phyloP scores from a whole-genome alignment of 2,113 vertebrate species.

The Psilopsiagon aurifrons region DNA sequence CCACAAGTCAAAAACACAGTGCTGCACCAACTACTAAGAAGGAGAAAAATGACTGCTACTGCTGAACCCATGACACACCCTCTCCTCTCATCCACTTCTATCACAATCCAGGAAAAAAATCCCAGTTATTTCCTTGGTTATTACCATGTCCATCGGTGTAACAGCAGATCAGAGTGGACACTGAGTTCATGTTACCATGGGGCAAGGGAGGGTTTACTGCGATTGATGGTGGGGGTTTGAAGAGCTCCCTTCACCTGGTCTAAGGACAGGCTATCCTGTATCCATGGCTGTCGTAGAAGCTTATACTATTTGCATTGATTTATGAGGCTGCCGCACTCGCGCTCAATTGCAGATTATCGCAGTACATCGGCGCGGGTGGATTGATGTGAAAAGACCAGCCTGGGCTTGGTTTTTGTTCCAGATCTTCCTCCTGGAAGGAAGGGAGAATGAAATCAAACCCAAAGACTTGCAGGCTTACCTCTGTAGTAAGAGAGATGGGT shows the following conservation, averaged over 20 bases:
- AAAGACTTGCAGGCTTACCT: background rate
- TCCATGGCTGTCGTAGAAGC: background rate
- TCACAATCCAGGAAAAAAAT: background rate
- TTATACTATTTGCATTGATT: background rate
- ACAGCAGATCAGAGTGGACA: background rate
- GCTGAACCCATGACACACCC: too few species aligned
- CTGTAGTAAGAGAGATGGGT: background rate
- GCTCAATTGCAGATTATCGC: background rate
- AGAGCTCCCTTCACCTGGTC: slow-evolving; percentile 4
- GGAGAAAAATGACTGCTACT: too few species aligned
- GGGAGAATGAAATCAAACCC: background rate
- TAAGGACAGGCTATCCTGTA: background rate
- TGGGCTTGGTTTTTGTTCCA: background rate
- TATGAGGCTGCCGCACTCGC: background rate
- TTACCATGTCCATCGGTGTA: background rate
- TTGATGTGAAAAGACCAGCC: background rate
- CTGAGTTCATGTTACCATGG: background rate
- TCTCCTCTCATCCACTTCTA: background rate
- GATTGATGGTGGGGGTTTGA: background rate
- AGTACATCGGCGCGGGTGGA: rapidly evolving
- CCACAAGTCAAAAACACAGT: too few species aligned
- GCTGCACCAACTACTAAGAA: too few species aligned
- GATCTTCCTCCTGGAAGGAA: background rate
- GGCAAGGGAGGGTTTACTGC: background rate
- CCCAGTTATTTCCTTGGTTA: background rate